These are phyloP conservation scores for Uromys caudimaculatus DNA, from an alignment of 2,797 vertebrate species.

Conservation along the genomic window DNA sequence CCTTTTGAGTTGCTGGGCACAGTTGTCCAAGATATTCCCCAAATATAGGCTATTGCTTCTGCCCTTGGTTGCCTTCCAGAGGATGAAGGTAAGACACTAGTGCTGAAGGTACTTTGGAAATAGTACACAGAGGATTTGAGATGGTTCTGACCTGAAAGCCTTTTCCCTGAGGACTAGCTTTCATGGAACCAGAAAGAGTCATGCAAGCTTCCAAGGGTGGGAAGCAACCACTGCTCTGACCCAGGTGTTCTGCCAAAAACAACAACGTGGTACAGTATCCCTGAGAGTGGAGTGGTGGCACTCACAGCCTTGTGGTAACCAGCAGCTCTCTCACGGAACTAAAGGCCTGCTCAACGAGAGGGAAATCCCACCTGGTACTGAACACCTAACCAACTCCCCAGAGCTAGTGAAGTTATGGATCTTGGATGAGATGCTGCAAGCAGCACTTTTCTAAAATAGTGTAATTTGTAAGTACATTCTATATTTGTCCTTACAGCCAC, in stretches of 20 bases:
- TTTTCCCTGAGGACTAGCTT: neutral
- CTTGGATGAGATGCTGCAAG: neutral
- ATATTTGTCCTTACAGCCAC: neutral
- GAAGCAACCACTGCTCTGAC: neutral
- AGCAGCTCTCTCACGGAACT: neutral
- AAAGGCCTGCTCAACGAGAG: neutral
- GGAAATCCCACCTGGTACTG: neutral
- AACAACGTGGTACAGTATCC: neutral
- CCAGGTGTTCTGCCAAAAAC: neutral
- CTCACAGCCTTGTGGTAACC: neutral
- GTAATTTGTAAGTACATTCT: neutral
- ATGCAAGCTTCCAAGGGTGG: neutral
- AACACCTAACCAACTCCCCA: neutral
- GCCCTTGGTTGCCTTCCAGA: neutral
- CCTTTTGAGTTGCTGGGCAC: neutral
- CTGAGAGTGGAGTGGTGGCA: neutral
- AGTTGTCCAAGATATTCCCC: neutral
- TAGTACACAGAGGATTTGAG: neutral
- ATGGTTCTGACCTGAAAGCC: neutral
- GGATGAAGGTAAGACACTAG: neutral
- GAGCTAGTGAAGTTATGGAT: neutral
- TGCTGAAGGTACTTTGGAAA: neutral
- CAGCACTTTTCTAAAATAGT: neutral
- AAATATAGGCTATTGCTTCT: neutral
- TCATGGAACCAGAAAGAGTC: neutral